phyloP scores from a whole-genome alignment of 2,797 vertebrate species.

The Chromis chromis region DNA sequence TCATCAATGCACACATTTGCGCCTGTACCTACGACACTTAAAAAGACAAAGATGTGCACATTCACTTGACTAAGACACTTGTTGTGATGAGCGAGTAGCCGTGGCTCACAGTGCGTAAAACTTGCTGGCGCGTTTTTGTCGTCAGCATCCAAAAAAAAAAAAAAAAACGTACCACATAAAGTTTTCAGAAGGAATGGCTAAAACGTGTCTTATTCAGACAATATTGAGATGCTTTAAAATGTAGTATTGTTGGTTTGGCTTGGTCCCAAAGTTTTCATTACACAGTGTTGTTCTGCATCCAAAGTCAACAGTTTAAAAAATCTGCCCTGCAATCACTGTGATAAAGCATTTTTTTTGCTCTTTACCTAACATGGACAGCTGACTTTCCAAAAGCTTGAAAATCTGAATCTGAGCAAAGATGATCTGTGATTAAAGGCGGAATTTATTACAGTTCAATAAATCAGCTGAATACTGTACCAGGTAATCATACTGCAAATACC shows the following conservation, averaged over 20 bases:
- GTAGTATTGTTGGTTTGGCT: slow-evolving; percentile 43
- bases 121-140: slow-evolving; percentile 16
- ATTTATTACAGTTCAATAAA: slow-evolving; percentile 21
- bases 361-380: not conserved
- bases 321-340: not conserved
- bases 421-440: slow-evolving; percentile 16
- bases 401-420: slow-evolving; percentile 25
- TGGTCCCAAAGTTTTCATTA: slow-evolving; percentile 45
- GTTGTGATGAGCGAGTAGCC: slow-evolving; percentile 27
- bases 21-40: slow-evolving; percentile 32
- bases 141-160: slow-evolving; percentile 17
- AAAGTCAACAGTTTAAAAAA: slow-evolving; percentile 14
- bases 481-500: slow-evolving; percentile 21
- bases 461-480: slow-evolving; percentile 19
- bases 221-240: slow-evolving; percentile 14
- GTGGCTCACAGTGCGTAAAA: slow-evolving; percentile 69
- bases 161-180: slow-evolving; percentile 36
- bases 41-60: slow-evolving; percentile 32
- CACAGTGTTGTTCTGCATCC: slow-evolving; percentile 41
- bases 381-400: slow-evolving; percentile 10
- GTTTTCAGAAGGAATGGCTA: slow-evolving; percentile 35
- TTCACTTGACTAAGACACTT: slow-evolving; percentile 41
- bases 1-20: slow-evolving; percentile 18
- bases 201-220: slow-evolving; percentile 12
- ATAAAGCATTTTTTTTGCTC: slow-evolving; percentile 13